Conservation (phyloP, 2,113 vertebrate genomes). For the Charadrius vociferus region DNA sequence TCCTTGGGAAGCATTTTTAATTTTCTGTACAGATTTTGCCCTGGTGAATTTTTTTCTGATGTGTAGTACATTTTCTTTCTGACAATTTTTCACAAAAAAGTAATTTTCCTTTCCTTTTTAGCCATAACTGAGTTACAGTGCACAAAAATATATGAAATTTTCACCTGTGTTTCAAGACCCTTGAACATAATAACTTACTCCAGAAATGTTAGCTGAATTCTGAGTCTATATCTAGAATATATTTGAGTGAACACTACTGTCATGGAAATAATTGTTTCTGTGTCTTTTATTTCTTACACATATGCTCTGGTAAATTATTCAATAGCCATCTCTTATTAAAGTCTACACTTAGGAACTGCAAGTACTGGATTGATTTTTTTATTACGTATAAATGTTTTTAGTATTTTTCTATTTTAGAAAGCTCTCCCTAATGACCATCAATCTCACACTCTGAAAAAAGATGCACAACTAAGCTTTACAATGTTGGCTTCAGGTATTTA, state of each 20-base stretch:
- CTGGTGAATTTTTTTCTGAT: background rate
- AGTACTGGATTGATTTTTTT: background rate
- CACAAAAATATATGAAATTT: background rate
- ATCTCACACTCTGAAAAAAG: background rate
- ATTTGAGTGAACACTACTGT: background rate
- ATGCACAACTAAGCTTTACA: background rate
- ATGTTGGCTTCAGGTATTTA: background rate
- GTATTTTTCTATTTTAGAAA: background rate
- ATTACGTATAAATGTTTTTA: background rate
- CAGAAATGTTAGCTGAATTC: background rate
- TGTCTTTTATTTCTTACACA: background rate
- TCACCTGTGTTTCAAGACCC: background rate
- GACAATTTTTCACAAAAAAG: background rate
- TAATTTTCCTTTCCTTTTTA: background rate
- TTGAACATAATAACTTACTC: background rate
- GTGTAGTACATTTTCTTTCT: background rate
- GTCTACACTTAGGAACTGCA: background rate
- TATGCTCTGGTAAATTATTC: background rate
- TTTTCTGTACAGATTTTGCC: background rate
- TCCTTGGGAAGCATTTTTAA: background rate
- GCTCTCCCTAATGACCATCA: background rate
- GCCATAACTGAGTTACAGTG: accelerated
- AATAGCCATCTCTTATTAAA: background rate
- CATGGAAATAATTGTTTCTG: background rate
- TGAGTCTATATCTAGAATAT: background rate